Evolutionary conservation across 2,888 invertebrate species (phyloP).

Genomic region (Cyrtodaria siliqua): DNA sequence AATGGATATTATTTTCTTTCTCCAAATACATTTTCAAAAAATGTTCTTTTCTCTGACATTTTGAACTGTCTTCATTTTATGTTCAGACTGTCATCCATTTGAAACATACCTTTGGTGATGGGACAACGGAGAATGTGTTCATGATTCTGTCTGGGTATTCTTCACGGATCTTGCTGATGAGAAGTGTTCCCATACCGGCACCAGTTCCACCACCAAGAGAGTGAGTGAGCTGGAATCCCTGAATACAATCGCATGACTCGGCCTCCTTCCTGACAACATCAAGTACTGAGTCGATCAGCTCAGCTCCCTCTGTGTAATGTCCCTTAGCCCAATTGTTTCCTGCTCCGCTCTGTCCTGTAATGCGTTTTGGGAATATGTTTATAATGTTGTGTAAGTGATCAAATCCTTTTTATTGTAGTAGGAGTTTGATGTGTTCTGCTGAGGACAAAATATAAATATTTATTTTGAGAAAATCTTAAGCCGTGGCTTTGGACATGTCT

Average conservation of each 20-base stretch:
- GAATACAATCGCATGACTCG: conserved; percentile 83
- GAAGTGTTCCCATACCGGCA: conserved; percentile 76
- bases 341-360: conserved; percentile 79
- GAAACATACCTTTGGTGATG: conserved; percentile 90
- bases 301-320: conserved; percentile 84
- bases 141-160: conserved; percentile 87
- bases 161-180: conserved; percentile 76
- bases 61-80: too few relatives aligned
- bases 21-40: too few relatives aligned
- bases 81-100: background rate
- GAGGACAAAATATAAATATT: too few relatives aligned
- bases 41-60: too few relatives aligned
- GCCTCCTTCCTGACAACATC: conserved; percentile 84
- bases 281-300: conserved; percentile 83
- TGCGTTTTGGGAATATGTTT: too few relatives aligned
- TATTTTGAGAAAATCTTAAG: too few relatives aligned
- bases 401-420: too few relatives aligned
- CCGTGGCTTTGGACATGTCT: too few relatives aligned
- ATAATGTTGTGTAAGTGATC: too few relatives aligned
- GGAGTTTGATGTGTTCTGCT: too few relatives aligned
- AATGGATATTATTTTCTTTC: too few relatives aligned
- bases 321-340: conserved; percentile 66
- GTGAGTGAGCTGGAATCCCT: conserved; percentile 85
- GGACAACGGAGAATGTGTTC: conserved; percentile 97
- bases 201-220: conserved; percentile 88